A percentile compares a stretch with the other conserved stretches of the same genome.
These are phyloP conservation scores for Terrapene triunguis DNA, from an alignment of 2,113 vertebrate genomes.

Conservation along the genomic window DNA sequence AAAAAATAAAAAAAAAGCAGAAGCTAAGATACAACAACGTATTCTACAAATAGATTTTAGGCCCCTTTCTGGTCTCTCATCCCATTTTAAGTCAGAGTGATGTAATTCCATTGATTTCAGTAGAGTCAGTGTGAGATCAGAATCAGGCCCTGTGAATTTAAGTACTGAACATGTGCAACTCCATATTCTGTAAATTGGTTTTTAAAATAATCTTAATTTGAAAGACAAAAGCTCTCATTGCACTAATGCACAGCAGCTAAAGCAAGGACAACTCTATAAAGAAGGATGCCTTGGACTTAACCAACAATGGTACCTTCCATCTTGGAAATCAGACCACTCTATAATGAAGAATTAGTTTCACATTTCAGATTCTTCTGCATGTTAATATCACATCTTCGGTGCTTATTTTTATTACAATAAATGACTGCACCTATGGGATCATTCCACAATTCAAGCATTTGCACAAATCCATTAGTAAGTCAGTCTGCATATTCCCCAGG, in stretches of 20 bases:
- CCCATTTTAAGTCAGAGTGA: neutral
- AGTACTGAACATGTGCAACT: neutral
- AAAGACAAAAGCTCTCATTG: neutral
- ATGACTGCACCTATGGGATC: neutral
- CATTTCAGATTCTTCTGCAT: neutral
- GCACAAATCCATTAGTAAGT: neutral
- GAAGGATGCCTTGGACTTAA: neutral
- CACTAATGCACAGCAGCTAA: neutral
- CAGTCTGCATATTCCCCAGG: neutral
- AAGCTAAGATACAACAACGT: neutral
- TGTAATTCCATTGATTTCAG: neutral
- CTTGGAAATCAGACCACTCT: neutral
- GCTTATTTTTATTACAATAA: neutral
- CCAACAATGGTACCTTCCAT: neutral
- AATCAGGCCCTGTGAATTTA: neutral
- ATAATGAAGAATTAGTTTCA: neutral
- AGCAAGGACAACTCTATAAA: neutral
- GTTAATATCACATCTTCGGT: neutral
- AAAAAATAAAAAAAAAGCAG: neutral
- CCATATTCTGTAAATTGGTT: fast-evolving
- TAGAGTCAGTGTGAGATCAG: neutral
- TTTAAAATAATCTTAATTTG: neutral
- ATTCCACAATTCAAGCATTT: neutral
- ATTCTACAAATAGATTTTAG: neutral
- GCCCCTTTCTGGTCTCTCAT: neutral